phyloP scores from a whole-genome alignment of 2,888 invertebrate genomes.

The Malachius bipustulatus region DNA sequence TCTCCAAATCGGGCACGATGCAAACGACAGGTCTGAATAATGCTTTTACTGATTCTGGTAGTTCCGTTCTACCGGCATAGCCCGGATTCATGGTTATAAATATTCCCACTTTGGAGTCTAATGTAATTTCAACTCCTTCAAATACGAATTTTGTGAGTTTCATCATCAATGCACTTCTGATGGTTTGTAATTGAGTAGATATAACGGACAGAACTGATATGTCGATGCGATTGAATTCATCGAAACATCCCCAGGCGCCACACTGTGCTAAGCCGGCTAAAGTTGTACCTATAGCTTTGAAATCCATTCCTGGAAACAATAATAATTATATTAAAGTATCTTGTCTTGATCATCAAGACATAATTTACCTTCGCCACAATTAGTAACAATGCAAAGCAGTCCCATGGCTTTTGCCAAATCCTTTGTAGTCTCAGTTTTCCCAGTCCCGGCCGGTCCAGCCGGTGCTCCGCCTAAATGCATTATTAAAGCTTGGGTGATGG shows the following conservation, averaged over 20 bases:
- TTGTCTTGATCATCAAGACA: too few relatives aligned
- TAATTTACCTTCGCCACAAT: constrained; percentile 71
- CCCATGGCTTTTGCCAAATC: constrained; percentile 86
- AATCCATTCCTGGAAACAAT: constrained; percentile 62
- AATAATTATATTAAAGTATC: too few relatives aligned
- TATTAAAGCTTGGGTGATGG: constrained; percentile 82
- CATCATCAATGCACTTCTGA: constrained; percentile 68
- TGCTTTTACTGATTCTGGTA: constrained; percentile 87
- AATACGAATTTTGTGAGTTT: constrained; percentile 59
- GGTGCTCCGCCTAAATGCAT: constrained; percentile 90
- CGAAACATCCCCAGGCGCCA: constrained; percentile 94
- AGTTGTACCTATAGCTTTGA: constrained; percentile 66
- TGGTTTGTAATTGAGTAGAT: constrained; percentile 82
- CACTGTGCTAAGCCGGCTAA: constrained; percentile 69
- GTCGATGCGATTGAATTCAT: constrained; percentile 89
- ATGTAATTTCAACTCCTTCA: constrained; percentile 54
- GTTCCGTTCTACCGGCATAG: constrained; percentile 80
- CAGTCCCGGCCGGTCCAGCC: constrained; percentile 73
- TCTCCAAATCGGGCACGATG: constrained; percentile 80
- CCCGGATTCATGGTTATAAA: constrained; percentile 96
- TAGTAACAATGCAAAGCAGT: constrained; percentile 71
- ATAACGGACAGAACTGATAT: constrained; percentile 87
- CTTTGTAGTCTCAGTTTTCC: constrained; percentile 86
- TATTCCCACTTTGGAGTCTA: constrained; percentile 80
- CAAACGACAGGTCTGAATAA: constrained; percentile 87